phyloP scores from a whole-genome alignment of 2,888 invertebrate genomes.

The Caenorhabditis sp. region DNA sequence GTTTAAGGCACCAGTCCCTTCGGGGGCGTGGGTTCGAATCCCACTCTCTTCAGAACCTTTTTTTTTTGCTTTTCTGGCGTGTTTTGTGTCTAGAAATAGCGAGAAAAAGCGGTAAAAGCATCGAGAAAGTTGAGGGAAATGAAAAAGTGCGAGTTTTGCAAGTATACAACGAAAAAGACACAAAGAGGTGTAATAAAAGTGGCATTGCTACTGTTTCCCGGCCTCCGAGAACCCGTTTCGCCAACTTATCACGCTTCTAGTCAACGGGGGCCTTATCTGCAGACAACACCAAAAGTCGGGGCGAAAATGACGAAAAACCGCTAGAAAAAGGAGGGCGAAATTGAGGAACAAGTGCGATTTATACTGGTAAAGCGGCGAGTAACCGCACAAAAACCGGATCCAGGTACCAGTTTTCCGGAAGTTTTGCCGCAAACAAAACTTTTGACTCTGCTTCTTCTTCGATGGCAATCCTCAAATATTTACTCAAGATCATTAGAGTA shows the following conservation, averaged over 20 bases:
- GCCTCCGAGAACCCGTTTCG: not conserved
- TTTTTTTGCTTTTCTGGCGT: no score
- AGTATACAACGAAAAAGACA: not conserved
- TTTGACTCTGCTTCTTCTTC: not conserved
- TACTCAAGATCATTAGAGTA: not conserved
- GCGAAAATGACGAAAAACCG: not conserved
- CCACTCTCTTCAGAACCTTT: slow-evolving; percentile 81
- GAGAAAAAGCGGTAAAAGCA: no score
- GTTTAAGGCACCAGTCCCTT: slow-evolving; percentile 90
- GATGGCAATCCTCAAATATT: not conserved
- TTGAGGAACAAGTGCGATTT: not conserved
- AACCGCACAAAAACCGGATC: not conserved
- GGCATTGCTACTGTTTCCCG: not conserved
- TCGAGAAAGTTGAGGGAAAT: no score
- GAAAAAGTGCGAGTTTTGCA: no score
- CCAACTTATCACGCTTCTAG: slow-evolving; percentile 1
- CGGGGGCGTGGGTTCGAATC: slow-evolving; percentile 91
- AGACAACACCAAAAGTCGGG: no score
- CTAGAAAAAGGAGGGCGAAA: not conserved
- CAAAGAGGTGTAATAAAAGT: slow-evolving; percentile 12
- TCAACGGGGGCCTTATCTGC: no score
- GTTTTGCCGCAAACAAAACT: slow-evolving; percentile 27
- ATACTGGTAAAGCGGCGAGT: not conserved
- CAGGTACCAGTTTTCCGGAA: slow-evolving; percentile 27
- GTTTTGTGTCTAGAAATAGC: no score